phyloP scores from a whole-genome alignment of 2,888 invertebrate species.

The Cataglyphis livida region DNA sequence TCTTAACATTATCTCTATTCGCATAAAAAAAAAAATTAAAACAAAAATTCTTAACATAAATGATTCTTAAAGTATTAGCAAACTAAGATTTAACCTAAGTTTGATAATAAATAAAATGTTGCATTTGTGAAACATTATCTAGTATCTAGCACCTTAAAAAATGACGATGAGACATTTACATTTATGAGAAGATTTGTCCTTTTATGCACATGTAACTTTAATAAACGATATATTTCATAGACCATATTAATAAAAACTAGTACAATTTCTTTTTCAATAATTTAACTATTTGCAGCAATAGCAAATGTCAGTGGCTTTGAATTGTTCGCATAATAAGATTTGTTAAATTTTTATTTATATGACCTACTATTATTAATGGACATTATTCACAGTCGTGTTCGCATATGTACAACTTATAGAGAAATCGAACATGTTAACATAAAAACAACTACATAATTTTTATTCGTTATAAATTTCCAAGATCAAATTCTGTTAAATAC shows the following conservation, averaged over 20 bases:
- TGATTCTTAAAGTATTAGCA: not conserved
- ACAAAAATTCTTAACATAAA: slow-evolving; percentile 31
- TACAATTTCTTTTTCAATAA: slow-evolving; percentile 55
- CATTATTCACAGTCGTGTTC: slow-evolving; percentile 65
- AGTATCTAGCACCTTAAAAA: slow-evolving; percentile 54
- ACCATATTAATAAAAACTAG: slow-evolving; percentile 64
- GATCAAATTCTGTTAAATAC: slow-evolving; percentile 70
- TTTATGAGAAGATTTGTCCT: slow-evolving; percentile 57
- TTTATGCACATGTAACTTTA: slow-evolving; percentile 45
- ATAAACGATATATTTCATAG: slow-evolving; percentile 61
- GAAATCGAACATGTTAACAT: slow-evolving; percentile 61
- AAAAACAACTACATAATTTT: slow-evolving; percentile 60
- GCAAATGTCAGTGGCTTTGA: slow-evolving; percentile 44
- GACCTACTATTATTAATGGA: slow-evolving; percentile 61
- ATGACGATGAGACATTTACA: slow-evolving; percentile 64
- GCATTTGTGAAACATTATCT: slow-evolving; percentile 39
- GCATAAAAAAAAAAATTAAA: slow-evolving; percentile 19
- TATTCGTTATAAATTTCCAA: slow-evolving; percentile 56
- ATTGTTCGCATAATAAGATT: slow-evolving; percentile 58
- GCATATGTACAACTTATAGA: slow-evolving; percentile 65
- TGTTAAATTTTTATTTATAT: slow-evolving; percentile 62
- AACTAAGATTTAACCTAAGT: slow-evolving; percentile 57
- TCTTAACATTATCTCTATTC: slow-evolving; percentile 41
- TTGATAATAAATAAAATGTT: slow-evolving; percentile 62
- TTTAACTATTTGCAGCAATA: slow-evolving; percentile 59